These are phyloP conservation scores for Catharus minimus DNA, from an alignment of 2,113 vertebrate species.

Conservation along the genomic window DNA sequence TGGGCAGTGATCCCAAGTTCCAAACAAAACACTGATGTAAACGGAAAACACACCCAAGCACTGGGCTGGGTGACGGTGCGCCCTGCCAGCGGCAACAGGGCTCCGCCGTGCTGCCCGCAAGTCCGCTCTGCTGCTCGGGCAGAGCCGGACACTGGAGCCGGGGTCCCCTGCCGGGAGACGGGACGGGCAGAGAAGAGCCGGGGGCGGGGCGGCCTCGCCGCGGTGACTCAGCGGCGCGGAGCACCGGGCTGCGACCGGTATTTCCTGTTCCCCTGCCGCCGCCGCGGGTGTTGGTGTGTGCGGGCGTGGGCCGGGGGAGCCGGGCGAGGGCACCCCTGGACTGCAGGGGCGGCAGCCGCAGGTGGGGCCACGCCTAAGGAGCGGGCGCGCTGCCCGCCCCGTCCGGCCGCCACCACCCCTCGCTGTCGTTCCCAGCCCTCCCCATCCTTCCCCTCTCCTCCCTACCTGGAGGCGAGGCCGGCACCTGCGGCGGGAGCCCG, in stretches of 20 bases:
- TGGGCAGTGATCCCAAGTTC: not conserved
- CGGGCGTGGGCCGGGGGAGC: not conserved
- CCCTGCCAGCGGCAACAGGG: not conserved
- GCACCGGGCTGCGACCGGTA: slow-evolving; percentile 62
- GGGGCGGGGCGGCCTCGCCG: not conserved
- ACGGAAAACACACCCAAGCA: not conserved
- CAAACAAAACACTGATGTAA: not conserved
- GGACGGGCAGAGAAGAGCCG: not conserved
- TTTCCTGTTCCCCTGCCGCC: slow-evolving; percentile 66
- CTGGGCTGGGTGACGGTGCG: not conserved
- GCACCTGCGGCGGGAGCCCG: not conserved
- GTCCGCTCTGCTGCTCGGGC: not conserved
- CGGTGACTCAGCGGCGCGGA: slow-evolving; percentile 32
- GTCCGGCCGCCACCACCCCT: not conserved
- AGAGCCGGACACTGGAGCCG: too few relatives aligned
- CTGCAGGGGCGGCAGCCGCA: not conserved
- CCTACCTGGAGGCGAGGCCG: slow-evolving; percentile 1
- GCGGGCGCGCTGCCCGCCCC: not conserved
- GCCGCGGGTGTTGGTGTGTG: not conserved
- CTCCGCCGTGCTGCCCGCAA: not conserved
- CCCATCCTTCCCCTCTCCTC: not conserved
- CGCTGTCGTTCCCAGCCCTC: too few relatives aligned
- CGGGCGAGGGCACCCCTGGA: not conserved
- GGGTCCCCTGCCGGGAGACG: not conserved
- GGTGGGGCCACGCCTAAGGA: not conserved